Evolutionary conservation across 2,888 invertebrate genomes (phyloP).

Genomic region (Bursaphelenchus okinawaensis): DNA sequence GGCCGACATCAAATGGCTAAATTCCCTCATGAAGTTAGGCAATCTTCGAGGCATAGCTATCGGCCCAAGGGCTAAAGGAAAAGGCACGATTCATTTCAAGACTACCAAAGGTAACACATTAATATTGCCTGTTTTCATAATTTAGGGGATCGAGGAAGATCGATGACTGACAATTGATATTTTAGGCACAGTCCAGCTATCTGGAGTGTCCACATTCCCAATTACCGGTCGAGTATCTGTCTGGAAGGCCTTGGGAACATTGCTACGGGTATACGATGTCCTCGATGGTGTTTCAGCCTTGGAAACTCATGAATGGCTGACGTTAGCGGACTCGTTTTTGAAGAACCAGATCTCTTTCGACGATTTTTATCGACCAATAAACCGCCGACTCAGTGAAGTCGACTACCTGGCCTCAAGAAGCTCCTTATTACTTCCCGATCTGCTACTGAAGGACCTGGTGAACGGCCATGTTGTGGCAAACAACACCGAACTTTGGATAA

Average conservation of each 20-base stretch:
- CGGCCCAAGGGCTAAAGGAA: neutral
- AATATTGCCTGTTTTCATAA: neutral
- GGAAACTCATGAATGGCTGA: neutral
- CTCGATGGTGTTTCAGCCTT: neutral
- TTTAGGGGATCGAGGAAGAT: no score
- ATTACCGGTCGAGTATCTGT: slow-evolving; percentile 1
- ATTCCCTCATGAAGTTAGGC: neutral
- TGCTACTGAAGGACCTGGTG: neutral
- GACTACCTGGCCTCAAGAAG: neutral
- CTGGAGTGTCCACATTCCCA: neutral
- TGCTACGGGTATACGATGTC: neutral
- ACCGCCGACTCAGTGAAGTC: neutral
- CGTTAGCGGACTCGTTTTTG: neutral
- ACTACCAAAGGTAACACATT: neutral
- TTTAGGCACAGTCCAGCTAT: neutral
- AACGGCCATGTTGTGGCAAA: neutral
- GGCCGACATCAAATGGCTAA: neutral
- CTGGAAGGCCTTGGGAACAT: neutral
- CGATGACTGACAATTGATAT: no score
- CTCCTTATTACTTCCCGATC: slow-evolving; percentile 2
- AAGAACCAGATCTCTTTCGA: neutral
- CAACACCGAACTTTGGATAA: slow-evolving; percentile 2
- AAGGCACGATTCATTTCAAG: neutral
- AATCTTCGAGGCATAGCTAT: neutral
- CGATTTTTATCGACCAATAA: neutral